Evolutionary conservation across 2,888 invertebrate species (phyloP), one percentile per base, ranked within the genome.

Genomic region (Crossocerus cetratus): DNA sequence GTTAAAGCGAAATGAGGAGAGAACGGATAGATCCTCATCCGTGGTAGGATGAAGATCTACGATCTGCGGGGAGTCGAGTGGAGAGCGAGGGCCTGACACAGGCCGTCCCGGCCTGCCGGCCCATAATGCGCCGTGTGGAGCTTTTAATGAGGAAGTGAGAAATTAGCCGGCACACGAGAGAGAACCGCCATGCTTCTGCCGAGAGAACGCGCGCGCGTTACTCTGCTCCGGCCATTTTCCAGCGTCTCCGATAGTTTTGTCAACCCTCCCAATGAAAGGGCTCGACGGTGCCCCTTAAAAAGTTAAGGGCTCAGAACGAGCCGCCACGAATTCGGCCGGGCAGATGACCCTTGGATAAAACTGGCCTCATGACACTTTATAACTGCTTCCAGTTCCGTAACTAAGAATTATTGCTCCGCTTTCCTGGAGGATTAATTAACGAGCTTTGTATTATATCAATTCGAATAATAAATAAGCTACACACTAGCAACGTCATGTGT

Each of bases 91-190:
- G 80, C 77, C 78, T 78, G 78, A 32, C 32, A 32, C 5, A 32
- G 32, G 32, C 32, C 4, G 3, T 32, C 32, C 32, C 32, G 8
- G 32, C 32, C 32, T 32, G 74, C 80, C 69, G 82, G 86, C 84
- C 76, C 84, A 83, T 86, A 86, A 86, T 86, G 80, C 77, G 32
- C 32, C 32, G 82, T 80, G 86, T 82, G 81, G 86, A 88, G 86
- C 83, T 84, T 87, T 88, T 90, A 90, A 90, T 90, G 89, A 90
- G 89, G 89, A 90, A 90, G 88, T 88, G 86, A 89, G 87, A 86
- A 90, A 90, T 89, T 90, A 90, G 87, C 86, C 81, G 84, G 79
- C 81, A 77, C 79, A 82, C 32, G 32, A 32, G 32, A 32, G 32
- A 32, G 32, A 32, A 32, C 76, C 80, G 83, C 73, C 79, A 80